phyloP scores from a whole-genome alignment of 2,113 vertebrate species.

The Channa maculata region DNA sequence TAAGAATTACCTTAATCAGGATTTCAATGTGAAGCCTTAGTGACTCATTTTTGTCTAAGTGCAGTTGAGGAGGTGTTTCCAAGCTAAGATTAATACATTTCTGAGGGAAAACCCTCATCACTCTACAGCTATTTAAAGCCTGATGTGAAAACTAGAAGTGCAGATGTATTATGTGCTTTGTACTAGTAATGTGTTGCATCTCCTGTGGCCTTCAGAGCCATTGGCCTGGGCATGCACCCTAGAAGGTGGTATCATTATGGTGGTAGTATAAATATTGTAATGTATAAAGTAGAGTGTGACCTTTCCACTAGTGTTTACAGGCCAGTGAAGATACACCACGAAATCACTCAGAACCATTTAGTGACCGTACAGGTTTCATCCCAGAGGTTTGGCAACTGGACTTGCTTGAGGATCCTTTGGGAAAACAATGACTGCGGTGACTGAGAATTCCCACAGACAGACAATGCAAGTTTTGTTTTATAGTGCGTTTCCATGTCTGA shows the following conservation, averaged over 20 bases:
- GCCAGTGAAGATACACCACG: too few species aligned
- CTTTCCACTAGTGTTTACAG: background rate
- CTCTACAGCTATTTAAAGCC: background rate
- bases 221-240: background rate
- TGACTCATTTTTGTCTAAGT: background rate
- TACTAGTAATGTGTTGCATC: background rate
- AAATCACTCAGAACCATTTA: background rate
- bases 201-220: background rate
- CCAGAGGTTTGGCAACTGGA: too few species aligned
- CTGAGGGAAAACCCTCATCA: conserved; percentile 2
- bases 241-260: too few species aligned
- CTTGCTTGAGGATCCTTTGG: too few species aligned
- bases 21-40: background rate
- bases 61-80: background rate
- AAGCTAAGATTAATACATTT: background rate
- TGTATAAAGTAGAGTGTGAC: background rate
- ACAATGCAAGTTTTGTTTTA: background rate
- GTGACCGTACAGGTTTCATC: background rate
- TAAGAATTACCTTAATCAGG: too few species aligned
- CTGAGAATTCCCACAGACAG: too few species aligned
- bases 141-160: background rate
- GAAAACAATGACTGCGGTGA: too few species aligned
- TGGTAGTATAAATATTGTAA: background rate
- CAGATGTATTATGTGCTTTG: too few species aligned
- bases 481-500: background rate